These are phyloP conservation scores for Protaetia brevitarsis DNA, from an alignment of 1,140 invertebrate species.

Conservation along the genomic window DNA sequence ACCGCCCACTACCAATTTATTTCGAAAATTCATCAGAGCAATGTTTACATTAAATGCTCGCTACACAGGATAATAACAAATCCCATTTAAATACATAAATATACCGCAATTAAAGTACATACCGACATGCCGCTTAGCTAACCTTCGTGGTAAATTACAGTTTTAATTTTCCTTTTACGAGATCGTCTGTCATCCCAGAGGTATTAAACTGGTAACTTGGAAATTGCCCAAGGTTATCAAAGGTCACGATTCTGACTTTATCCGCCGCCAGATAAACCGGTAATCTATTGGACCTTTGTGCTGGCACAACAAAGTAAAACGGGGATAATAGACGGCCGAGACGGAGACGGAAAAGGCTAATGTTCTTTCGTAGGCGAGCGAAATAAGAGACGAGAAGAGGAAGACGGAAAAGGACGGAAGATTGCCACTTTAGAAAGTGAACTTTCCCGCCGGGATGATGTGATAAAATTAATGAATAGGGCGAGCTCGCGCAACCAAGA, in stretches of 20 bases:
- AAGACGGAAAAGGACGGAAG: not conserved
- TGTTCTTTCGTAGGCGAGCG: not conserved
- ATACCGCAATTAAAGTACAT: not conserved
- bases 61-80: no score
- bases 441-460: conserved; percentile 10
- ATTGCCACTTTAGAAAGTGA: conserved; percentile 15
- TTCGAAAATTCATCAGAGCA: no score
- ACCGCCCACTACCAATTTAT: no score
- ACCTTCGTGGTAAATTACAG: not conserved
- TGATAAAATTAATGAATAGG: conserved; percentile 17
- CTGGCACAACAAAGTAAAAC: conserved; percentile 12
- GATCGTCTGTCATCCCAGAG: conserved; percentile 9
- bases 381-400: not conserved
- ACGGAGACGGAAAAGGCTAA: not conserved
- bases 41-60: no score
- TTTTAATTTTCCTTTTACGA: conserved; percentile 15
- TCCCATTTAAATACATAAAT: conserved; percentile 16
- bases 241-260: conserved; percentile 11
- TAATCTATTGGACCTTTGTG: conserved; percentile 15
- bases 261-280: conserved; percentile 11
- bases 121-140: not conserved
- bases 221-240: conserved; percentile 18
- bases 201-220: conserved; percentile 14
- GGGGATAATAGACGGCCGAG: not conserved
- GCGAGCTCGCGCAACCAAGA: conserved; percentile 3